Conservation (phyloP, 1,140 invertebrate species). For the Apolygus lucorum region DNA sequence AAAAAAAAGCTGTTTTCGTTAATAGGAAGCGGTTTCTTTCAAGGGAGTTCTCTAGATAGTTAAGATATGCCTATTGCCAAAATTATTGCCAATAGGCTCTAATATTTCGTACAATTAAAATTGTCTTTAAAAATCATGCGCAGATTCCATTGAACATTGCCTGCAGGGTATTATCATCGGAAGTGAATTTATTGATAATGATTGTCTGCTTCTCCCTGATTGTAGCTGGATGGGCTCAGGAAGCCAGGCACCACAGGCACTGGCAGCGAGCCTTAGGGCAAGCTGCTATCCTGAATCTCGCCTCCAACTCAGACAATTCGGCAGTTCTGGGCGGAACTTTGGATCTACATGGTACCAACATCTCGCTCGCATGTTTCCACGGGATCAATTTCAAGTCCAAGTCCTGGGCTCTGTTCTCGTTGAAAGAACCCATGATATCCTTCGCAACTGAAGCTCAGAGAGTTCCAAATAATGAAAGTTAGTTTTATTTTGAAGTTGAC, state of each 20-base stretch:
- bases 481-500: no score
- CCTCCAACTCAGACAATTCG: constrained; percentile 58
- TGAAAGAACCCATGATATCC: constrained; percentile 88
- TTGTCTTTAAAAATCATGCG: no score
- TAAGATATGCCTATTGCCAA: no score
- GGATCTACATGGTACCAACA: constrained; percentile 80
- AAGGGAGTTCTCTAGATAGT: no score
- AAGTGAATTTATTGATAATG: no score
- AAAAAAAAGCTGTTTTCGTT: no score
- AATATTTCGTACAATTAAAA: no score
- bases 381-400: constrained; percentile 96
- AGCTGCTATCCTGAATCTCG: constrained; percentile 64
- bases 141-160: no score
- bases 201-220: not conserved
- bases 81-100: no score
- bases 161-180: no score
- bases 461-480: constrained; percentile 57
- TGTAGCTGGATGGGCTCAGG: constrained; percentile 39
- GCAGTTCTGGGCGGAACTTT: constrained; percentile 89
- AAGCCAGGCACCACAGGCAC: constrained; percentile 76
- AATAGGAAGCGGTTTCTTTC: no score
- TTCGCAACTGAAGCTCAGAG: constrained; percentile 92
- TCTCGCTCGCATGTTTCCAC: constrained; percentile 93
- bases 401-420: constrained; percentile 90
- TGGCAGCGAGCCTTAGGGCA: constrained; percentile 75